phyloP scores from a whole-genome alignment of 2,113 vertebrate genomes.

The Oriolus oriolus region DNA sequence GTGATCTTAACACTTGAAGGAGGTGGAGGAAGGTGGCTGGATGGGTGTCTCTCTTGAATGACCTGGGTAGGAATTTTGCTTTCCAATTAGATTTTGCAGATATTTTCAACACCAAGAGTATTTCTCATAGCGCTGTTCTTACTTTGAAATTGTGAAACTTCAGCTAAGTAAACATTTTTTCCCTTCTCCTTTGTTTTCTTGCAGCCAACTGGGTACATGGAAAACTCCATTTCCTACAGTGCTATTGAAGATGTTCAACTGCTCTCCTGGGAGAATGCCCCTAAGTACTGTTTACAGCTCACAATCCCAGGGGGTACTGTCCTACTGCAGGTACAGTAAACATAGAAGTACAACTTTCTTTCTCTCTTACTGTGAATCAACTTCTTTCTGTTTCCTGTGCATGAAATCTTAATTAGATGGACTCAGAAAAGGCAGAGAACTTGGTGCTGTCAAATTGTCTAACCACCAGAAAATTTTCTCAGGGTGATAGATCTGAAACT shows the following conservation, averaged over 20 bases:
- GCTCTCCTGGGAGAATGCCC: slow-evolving; percentile 98
- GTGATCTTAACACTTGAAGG: not conserved
- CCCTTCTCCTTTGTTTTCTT: slow-evolving; percentile 22
- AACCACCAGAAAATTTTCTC: not conserved
- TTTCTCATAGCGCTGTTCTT: not conserved
- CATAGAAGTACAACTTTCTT: not conserved
- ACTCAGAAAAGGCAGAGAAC: not conserved
- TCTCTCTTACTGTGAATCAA: not conserved
- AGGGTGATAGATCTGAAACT: not conserved
- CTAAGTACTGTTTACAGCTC: slow-evolving; percentile 99
- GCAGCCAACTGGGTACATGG: slow-evolving; percentile 99
- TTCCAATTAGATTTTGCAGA: not conserved
- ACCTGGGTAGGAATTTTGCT: not conserved
- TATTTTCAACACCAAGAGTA: not conserved
- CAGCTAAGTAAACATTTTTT: not conserved
- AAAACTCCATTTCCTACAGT: slow-evolving; percentile 94
- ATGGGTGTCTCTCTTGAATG: not conserved
- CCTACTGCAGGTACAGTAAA: slow-evolving; percentile 88
- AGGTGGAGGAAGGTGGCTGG: not conserved
- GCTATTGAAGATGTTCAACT: slow-evolving; percentile 97
- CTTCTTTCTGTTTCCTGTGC: not conserved
- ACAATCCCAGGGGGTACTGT: slow-evolving; percentile 93
- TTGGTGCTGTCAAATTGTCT: not conserved
- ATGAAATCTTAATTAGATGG: not conserved
- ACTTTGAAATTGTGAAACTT: not conserved